phyloP scores from a whole-genome alignment of 2,888 invertebrate species.

The Drosophila gaucha region DNA sequence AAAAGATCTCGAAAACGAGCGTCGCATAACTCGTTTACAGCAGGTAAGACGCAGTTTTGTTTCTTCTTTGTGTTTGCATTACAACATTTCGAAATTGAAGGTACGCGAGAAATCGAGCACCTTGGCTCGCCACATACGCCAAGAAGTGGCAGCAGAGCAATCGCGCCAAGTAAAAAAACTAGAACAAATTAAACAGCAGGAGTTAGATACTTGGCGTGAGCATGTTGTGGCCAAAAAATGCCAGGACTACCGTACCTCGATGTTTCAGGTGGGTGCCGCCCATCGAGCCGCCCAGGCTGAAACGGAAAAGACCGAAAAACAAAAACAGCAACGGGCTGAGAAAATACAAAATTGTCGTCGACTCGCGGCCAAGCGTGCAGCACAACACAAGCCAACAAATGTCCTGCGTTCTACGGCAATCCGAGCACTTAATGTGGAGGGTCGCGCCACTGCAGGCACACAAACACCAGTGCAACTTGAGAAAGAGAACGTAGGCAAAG shows the following conservation, averaged over 20 bases:
- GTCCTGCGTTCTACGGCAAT: conserved; percentile 12
- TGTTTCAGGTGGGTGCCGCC: conserved; percentile 82
- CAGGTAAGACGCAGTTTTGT: conserved; percentile 85
- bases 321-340: conserved; percentile 39
- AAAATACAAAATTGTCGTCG: conserved; percentile 49
- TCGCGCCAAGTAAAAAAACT: conserved; percentile 85
- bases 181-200: conserved; percentile 85
- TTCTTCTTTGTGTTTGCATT: conserved; percentile 10
- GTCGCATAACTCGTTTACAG: conserved; percentile 87
- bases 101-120: conserved; percentile 88
- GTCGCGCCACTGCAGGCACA: conserved; percentile 58
- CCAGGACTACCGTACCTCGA: conserved; percentile 74
- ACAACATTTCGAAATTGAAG: conserved; percentile 82
- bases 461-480: conserved; percentile 47
- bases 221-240: conserved; percentile 85
- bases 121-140: conserved; percentile 86
- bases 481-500: conserved; percentile 27
- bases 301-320: conserved; percentile 49
- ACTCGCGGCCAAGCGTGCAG: conserved; percentile 19
- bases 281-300: conserved; percentile 78
- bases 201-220: conserved; percentile 85
- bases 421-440: conserved; percentile 42
- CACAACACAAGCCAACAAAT: conserved; percentile 10
- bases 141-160: conserved; percentile 86
- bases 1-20: conserved; percentile 86